Percentiles rank a stretch among this genome's conserved stretches.
phyloP scores from a whole-genome alignment of 2,797 vertebrate genomes.

The Furcifer pardalis region DNA sequence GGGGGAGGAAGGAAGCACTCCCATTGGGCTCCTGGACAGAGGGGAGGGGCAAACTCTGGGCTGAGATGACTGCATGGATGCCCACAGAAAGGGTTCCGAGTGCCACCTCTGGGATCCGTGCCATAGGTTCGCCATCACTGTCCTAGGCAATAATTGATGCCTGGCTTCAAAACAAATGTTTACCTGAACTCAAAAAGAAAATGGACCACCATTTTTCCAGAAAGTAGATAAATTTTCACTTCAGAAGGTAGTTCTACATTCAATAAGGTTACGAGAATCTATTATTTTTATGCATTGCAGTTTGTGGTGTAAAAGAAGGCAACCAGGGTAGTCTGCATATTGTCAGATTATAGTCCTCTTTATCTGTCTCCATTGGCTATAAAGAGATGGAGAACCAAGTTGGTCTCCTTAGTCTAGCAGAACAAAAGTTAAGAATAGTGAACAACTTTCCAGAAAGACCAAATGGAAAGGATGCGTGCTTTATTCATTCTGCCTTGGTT shows the following conservation, averaged over 20 bases:
- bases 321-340: no score
- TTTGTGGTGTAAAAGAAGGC: no score
- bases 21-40: no score
- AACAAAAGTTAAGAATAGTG: neutral
- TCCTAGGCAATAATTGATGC: neutral
- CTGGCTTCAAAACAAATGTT: neutral
- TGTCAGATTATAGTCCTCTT: no score
- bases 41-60: no score
- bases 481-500: no score
- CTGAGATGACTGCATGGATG: no score
- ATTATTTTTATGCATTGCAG: neutral
- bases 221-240: neutral
- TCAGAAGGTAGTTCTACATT: neutral
- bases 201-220: neutral
- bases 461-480: neutral
- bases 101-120: no score
- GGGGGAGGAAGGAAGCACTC: no score
- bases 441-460: neutral
- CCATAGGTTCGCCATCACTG: no score
- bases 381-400: neutral
- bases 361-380: neutral
- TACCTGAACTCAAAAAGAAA: neutral
- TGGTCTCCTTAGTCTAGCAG: neutral
- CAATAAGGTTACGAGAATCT: neutral
- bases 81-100: no score